phyloP scores from a whole-genome alignment of 2,888 invertebrate genomes.

The Melinaea menophilus region DNA sequence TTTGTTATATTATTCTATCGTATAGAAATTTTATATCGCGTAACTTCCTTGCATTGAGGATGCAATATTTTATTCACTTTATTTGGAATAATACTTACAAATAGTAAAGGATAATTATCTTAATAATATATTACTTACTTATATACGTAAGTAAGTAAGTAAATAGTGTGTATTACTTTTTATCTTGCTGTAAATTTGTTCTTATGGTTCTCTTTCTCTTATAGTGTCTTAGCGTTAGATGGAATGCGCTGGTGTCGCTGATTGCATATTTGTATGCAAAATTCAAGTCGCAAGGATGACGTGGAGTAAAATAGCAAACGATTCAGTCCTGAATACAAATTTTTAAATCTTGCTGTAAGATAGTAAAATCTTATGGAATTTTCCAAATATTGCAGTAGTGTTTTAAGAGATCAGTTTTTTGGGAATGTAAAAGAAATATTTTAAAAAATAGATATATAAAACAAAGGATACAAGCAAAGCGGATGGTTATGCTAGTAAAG shows the following conservation, averaged over 20 bases:
- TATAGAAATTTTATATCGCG: conserved; percentile 43
- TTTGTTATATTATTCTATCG: conserved; percentile 41
- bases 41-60: conserved; percentile 38
- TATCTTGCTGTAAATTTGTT: conserved; percentile 26
- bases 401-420: no score
- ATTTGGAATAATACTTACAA: neutral
- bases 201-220: neutral
- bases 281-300: conserved; percentile 36
- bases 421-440: no score
- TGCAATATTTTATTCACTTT: no score
- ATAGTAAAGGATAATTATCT: neutral
- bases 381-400: no score
- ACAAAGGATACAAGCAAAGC: no score
- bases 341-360: conserved; percentile 13
- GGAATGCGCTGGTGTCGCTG: conserved; percentile 31
- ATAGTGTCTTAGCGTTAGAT: conserved; percentile 18
- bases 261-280: conserved; percentile 52
- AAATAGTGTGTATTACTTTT: conserved; percentile 2
- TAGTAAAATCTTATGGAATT: no score
- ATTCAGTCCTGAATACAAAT: conserved; percentile 33
- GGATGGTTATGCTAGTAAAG: no score
- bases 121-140: no score
- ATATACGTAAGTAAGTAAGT: neutral
- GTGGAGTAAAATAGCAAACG: conserved; percentile 34
- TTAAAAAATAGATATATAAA: no score